Evolutionary conservation across 2,888 invertebrate species (phyloP).

Genomic region (Folsomia candida): DNA sequence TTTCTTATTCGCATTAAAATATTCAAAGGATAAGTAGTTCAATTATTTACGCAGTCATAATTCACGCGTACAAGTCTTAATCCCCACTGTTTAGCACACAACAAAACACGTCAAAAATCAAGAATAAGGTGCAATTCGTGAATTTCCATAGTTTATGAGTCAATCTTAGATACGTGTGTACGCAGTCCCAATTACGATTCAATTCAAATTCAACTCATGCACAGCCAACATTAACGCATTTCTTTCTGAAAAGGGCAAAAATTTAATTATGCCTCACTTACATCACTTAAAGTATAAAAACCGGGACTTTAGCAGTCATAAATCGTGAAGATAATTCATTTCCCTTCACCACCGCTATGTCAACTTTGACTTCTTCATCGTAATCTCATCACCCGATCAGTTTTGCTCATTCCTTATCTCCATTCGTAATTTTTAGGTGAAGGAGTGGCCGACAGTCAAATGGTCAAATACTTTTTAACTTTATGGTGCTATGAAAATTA

Average conservation of each 20-base stretch:
- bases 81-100: too few relatives aligned
- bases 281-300: background rate
- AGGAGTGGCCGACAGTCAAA: background rate
- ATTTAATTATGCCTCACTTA: background rate
- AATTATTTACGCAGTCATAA: too few relatives aligned
- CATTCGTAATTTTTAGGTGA: background rate
- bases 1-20: too few relatives aligned
- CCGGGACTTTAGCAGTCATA: slow-evolving; percentile 18
- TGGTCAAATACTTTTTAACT: background rate
- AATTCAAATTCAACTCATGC: background rate
- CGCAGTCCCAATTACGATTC: background rate
- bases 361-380: slow-evolving; percentile 27
- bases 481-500: background rate
- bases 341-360: slow-evolving; percentile 21
- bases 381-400: slow-evolving; percentile 12
- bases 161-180: background rate
- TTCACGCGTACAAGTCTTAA: too few relatives aligned
- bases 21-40: too few relatives aligned
- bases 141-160: slow-evolving; percentile 4
- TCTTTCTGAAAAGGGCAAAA: background rate
- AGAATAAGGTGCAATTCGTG: background rate
- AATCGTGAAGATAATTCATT: slow-evolving; percentile 35
- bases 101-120: too few relatives aligned
- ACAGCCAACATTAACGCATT: slow-evolving; percentile 2
- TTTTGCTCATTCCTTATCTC: background rate